These are phyloP conservation scores for Tachystola acroxantha DNA, from an alignment of 2,888 invertebrate genomes.

Conservation along the genomic window DNA sequence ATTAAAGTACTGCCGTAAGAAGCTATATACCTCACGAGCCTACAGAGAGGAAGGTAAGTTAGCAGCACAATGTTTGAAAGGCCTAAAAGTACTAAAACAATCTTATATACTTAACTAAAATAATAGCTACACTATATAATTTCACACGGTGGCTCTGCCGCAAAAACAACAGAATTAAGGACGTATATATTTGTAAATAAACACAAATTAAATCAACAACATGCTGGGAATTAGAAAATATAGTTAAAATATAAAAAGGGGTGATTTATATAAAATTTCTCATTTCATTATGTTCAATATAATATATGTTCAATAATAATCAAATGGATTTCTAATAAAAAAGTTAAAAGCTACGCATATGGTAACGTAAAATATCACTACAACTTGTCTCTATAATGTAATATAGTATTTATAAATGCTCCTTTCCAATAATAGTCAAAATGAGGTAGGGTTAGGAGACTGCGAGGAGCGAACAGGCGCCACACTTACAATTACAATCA, in stretches of 20 bases:
- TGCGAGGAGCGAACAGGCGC: constrained; percentile 10
- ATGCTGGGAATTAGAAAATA: constrained; percentile 47
- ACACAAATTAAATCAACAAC: constrained; percentile 25
- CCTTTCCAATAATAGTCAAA: constrained; percentile 39
- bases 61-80: too few relatives aligned
- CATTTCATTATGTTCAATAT: constrained; percentile 14
- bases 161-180: too few relatives aligned
- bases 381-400: constrained; percentile 25
- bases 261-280: constrained; percentile 16
- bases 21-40: too few relatives aligned
- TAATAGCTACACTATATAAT: background rate
- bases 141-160: background rate
- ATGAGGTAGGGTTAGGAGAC: constrained; percentile 40
- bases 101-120: too few relatives aligned
- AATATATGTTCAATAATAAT: too few relatives aligned
- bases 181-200: constrained; percentile 7
- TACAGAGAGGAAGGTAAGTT: too few relatives aligned
- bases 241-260: constrained; percentile 31
- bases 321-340: constrained; percentile 38
- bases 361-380: constrained; percentile 73
- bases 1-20: too few relatives aligned
- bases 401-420: constrained; percentile 51
- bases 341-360: constrained; percentile 39
- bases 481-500: constrained; percentile 1
- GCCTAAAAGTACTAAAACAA: too few relatives aligned